Evolutionary conservation across 2,888 invertebrate genomes (phyloP).

Genomic region (Platycnemis pennipes): DNA sequence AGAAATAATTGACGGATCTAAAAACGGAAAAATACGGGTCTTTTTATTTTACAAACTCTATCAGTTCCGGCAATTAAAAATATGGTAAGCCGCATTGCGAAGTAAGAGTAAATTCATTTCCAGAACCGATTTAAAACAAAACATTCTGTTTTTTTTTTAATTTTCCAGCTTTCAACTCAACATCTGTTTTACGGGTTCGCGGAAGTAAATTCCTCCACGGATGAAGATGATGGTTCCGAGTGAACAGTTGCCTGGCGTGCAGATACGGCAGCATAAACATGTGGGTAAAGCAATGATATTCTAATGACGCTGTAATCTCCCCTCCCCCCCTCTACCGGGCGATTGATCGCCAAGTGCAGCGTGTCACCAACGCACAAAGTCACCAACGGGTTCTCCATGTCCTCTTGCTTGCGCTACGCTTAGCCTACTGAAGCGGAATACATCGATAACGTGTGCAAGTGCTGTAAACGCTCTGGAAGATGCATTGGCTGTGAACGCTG

Average conservation of each 20-base stretch:
- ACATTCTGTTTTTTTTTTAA: no score
- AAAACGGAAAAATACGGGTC: no score
- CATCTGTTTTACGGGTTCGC: no score
- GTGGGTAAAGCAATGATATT: neutral
- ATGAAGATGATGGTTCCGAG: neutral
- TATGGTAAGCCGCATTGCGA: no score
- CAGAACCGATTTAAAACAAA: no score
- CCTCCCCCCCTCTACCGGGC: neutral
- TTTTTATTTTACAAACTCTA: no score
- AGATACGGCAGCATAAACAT: neutral
- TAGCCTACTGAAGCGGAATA: neutral
- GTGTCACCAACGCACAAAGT: neutral
- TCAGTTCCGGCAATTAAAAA: no score
- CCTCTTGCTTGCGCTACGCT: neutral
- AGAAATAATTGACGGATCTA: no score
- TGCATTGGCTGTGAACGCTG: neutral
- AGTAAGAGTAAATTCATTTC: no score
- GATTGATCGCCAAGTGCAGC: neutral
- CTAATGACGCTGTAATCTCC: neutral
- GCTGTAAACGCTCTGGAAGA: neutral
- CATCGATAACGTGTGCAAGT: neutral
- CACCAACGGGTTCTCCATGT: neutral
- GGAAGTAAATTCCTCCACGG: neutral
- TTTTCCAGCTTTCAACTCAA: no score
- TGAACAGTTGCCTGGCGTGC: neutral